Base-by-base conservation (phyloP, 64 coral and sea anemone species). In the Porites lutea region DNA sequence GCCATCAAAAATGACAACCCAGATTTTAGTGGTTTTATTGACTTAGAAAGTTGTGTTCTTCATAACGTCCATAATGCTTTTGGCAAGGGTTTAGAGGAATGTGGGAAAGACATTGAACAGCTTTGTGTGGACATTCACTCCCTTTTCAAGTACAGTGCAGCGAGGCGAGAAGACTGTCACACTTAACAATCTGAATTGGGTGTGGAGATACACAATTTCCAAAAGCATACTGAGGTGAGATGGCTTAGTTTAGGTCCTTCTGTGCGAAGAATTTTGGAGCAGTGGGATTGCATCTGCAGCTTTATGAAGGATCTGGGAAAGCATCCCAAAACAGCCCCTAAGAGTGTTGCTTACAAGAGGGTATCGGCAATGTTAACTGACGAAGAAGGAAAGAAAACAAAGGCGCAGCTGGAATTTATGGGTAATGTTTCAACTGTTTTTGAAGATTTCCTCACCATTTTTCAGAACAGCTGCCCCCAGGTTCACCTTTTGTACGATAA, bases 371-470 rank as follows among this genome's bases (percentile, higher is more conserved):
- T 94, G 92, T 8, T 89, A 16, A 94, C 52, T 72, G 8, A 89
- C 21, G 86, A 89, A 83, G 79, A 89, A 57, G 83, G 53, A 4
- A 73, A 62, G 19, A 89, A 74, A 83, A 94, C 87, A 82, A 94
- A 77, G 65, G 79, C 75, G 46, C 86, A 89, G 44, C 70, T 94
- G 67, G 86, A 89, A 74, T 94, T 94, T 74, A 94, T 84, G 61
- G 55, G 7, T 47, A 93, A 94, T 21, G 67, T 94, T 74, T 93
- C 86, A 89, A 86, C 76, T 89, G 86, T 94, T 47, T 94, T 93
- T 89, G 59, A 94, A 85, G 70, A 94, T 82, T 88, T 89, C 48
- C 93, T 94, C 46, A 69, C 67, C 48, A 20, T 94, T 65, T 94
- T 94, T 83, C 48, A 94, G 59, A 94, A 69, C 19, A 94, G 79